Conservation (phyloP, 2,113 vertebrate species). For the Phylloscopus trochilus region DNA sequence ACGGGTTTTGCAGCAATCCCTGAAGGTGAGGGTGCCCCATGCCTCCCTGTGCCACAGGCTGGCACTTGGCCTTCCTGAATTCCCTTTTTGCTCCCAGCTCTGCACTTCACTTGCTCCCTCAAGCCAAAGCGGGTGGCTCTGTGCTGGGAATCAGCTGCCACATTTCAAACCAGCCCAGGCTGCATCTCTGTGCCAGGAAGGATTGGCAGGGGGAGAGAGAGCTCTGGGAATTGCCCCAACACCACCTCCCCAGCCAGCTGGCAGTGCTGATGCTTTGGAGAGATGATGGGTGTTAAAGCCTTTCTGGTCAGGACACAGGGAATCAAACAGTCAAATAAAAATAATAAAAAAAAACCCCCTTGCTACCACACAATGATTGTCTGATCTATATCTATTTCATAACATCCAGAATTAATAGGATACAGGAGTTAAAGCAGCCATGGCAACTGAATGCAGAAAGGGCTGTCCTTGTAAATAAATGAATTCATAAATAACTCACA, state of each 20-base stretch:
- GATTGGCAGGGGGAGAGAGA: not conserved
- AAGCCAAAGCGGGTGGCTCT: not conserved
- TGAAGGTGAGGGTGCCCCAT: not conserved
- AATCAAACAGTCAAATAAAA: conserved; percentile 39
- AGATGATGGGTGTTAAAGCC: not conserved
- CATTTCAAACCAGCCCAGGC: not conserved
- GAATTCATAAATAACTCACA: conserved; percentile 76
- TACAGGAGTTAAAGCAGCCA: conserved; percentile 66
- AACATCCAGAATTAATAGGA: conserved; percentile 73
- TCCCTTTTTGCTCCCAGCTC: not conserved
- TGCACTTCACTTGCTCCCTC: not conserved
- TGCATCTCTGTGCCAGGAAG: not conserved
- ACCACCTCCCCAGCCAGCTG: not conserved
- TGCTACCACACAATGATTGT: not conserved
- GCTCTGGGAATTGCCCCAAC: not conserved
- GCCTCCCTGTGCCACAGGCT: not conserved
- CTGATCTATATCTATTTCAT: conserved; percentile 71
- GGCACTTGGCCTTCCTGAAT: not conserved
- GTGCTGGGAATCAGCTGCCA: not conserved
- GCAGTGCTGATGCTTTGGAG: not conserved
- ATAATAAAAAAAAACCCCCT: not conserved
- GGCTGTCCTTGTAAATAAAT: conserved; percentile 71
- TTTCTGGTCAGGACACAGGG: not conserved
- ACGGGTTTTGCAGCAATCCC: not conserved
- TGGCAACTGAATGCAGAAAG: conserved; percentile 69